Conservation (phyloP, 2,888 invertebrate species). For the Oligia strigilis region DNA sequence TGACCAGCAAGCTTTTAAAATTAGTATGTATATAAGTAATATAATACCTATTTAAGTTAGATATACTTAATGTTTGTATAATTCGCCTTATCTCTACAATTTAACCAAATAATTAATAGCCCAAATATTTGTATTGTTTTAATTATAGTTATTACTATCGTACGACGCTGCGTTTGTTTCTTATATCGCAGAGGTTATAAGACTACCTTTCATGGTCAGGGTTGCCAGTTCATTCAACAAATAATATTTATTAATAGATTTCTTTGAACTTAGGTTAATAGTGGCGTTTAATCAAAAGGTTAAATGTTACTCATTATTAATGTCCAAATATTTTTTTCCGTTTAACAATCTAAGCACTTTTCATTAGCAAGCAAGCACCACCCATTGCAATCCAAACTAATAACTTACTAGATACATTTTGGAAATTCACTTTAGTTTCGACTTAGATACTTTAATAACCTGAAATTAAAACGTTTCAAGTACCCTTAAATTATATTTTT, state of each 20-base stretch:
- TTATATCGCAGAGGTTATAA: background rate
- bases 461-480: background rate
- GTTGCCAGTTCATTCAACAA: background rate
- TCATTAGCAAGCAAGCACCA: background rate
- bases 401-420: background rate
- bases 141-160: background rate
- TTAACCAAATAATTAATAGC: background rate
- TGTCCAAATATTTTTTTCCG: background rate
- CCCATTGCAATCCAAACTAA: background rate
- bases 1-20: background rate
- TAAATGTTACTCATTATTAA: background rate
- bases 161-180: background rate
- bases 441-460: background rate
- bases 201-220: background rate
- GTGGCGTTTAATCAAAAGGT: background rate
- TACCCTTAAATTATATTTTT: background rate
- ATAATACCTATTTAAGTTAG: background rate
- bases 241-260: slow-evolving; percentile 18
- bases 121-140: background rate
- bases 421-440: background rate
- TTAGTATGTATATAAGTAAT: background rate
- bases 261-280: background rate
- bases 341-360: background rate
- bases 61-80: background rate
- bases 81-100: background rate